These are phyloP conservation scores for Heteractis magnifica DNA, from an alignment of 92 coral and sea anemone genomes.

Conservation along the genomic window DNA sequence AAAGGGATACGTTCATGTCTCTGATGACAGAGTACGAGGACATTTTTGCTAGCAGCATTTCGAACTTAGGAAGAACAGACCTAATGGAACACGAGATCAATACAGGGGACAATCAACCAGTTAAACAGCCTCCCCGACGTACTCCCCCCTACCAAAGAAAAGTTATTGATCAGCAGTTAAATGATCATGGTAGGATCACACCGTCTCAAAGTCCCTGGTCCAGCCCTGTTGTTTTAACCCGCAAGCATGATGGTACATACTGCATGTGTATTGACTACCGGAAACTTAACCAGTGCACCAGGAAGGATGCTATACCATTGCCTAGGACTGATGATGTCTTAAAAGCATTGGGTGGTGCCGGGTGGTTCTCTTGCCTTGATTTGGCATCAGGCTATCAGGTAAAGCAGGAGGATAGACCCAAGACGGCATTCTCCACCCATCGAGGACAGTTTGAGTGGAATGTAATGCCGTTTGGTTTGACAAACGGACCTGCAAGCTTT, in stretches of 20 bases:
- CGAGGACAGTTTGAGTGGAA: constrained; percentile 43
- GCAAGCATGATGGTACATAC: constrained; percentile 29
- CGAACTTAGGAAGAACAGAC: constrained; percentile 27
- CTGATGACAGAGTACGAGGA: constrained; percentile 24
- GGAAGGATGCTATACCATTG: constrained; percentile 1
- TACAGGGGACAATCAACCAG: constrained; percentile 27
- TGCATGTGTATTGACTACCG: constrained; percentile 20
- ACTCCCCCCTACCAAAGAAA: background rate
- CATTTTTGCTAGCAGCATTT: constrained; percentile 31
- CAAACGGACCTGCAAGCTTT: constrained; percentile 25
- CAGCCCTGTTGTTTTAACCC: constrained; percentile 41
- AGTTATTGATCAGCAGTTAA: constrained; percentile 31
- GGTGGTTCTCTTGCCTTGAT: constrained; percentile 23
- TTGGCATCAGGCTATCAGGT: constrained; percentile 45
- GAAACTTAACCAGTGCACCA: background rate
- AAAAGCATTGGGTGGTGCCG: constrained; percentile 6
- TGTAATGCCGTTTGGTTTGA: too few relatives aligned
- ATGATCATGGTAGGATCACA: constrained; percentile 28
- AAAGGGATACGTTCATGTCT: too few relatives aligned
- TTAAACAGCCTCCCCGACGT: constrained; percentile 4
- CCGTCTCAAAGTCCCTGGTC: constrained; percentile 47
- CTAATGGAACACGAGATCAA: constrained; percentile 31
- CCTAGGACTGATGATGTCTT: too few relatives aligned
- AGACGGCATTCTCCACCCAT: constrained; percentile 61
- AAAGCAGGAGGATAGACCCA: constrained; percentile 40